Evolutionary conservation across 2,113 vertebrate genomes (phyloP), one percentile per base, ranked within the genome.

Genomic region (Aphelocoma coerulescens): DNA sequence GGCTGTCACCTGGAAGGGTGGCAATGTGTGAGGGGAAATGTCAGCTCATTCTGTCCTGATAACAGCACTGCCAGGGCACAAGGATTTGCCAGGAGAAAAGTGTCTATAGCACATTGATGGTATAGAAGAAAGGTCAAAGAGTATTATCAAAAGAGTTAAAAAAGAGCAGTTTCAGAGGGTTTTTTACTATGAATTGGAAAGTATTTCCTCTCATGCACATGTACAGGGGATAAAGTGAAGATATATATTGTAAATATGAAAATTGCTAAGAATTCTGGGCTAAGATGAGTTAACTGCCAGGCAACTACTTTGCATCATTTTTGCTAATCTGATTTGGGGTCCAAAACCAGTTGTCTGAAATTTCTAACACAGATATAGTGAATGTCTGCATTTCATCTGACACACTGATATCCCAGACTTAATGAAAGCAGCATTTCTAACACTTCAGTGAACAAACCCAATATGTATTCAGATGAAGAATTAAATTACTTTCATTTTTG

Each of bases 221-320:
- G 0, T 16, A 33, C 8, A 58, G 21, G 10, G 27, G 35, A 8
- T 35, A 33, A 49, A 66, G 26, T 55, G 62, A 91, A 41, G 11
- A 33, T n/a, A 12, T 26, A 19, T 37, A 5, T 26, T 58, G 27
- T 30, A 71, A 91, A 75, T 35, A 8, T 52, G 14, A 57, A 73
- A 44, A 52, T 68, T 44, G 12, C 7, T 20, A 4, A 61, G 33
- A 41, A 13, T 76, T 57, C 32, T n/a, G 57, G 63, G 41, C 26
- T 35, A 20, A 49, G 16, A 13, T 39, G 7, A 14, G 24, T 46
- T 35, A n/a, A 57, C 21, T 72, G 13, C 51, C 39, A 26, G 30
- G 18, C 4, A 75, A 2, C 2, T 46, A 3, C 28, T 58, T 55
- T 1, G 1, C 37, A 7, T 30, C 3, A 0, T 21, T 26, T 35